A percentile compares a stretch with the other conserved stretches of the same genome.
Conservation (phyloP, 2,113 vertebrate species). For the Oxygymnocypris stewartii region DNA sequence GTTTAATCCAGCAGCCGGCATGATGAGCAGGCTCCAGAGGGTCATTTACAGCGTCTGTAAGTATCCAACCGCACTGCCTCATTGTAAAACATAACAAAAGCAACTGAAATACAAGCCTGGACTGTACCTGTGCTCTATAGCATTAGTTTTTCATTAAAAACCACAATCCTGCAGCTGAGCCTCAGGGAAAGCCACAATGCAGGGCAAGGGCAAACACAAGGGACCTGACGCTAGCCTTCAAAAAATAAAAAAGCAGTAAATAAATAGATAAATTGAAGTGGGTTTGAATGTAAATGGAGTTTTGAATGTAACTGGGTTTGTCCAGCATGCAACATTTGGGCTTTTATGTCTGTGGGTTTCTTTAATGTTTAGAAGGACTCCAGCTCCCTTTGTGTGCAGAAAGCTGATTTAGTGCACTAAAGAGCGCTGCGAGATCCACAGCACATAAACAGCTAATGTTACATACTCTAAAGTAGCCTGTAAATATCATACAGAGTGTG, state of each 20-base stretch:
- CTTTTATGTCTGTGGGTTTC: slow-evolving; percentile 55
- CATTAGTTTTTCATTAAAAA: slow-evolving; percentile 71
- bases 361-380: slow-evolving; percentile 51
- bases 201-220: slow-evolving; percentile 78
- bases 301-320: slow-evolving; percentile 52
- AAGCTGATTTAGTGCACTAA: slow-evolving; percentile 60
- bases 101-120: slow-evolving; percentile 65
- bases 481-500: slow-evolving; percentile 38
- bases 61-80: slow-evolving; percentile 53
- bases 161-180: slow-evolving; percentile 72
- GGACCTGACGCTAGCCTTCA: slow-evolving; percentile 71
- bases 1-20: slow-evolving; percentile 48
- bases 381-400: slow-evolving; percentile 39
- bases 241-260: slow-evolving; percentile 63
- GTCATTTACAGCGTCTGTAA: slow-evolving; percentile 62
- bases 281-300: slow-evolving; percentile 70
- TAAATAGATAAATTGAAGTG: slow-evolving; percentile 39
- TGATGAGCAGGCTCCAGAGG: slow-evolving; percentile 59
- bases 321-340: slow-evolving; percentile 45
- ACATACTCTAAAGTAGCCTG: slow-evolving; percentile 45
- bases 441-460: slow-evolving; percentile 50
- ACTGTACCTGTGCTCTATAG: slow-evolving; percentile 70
- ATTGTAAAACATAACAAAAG: slow-evolving; percentile 72
- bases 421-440: slow-evolving; percentile 49
- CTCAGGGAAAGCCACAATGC: slow-evolving; percentile 71